Percentiles rank a stretch among this genome's conserved stretches.
These are phyloP conservation scores for Rotaria magnacalcarata DNA, from an alignment of 2,888 invertebrate species.

Conservation along the genomic window DNA sequence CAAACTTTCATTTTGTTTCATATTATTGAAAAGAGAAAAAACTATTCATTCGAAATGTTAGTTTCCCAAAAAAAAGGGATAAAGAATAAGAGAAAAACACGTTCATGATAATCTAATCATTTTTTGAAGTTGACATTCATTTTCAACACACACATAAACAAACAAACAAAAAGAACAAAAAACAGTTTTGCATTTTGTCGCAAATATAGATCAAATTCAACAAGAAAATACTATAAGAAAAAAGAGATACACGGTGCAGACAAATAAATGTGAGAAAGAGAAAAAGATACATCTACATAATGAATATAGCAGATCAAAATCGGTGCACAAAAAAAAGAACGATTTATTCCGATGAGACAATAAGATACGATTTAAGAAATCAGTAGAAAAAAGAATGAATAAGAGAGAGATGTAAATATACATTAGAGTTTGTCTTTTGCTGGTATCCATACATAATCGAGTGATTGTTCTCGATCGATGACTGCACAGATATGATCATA, in stretches of 20 bases:
- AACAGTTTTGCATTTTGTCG: background rate
- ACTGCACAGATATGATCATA: slow-evolving; percentile 41
- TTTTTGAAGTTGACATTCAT: background rate
- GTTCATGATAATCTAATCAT: background rate
- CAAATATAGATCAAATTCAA: slow-evolving; percentile 22
- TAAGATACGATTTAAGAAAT: background rate
- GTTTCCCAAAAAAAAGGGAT: background rate
- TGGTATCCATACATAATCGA: slow-evolving; percentile 43
- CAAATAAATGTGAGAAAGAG: slow-evolving; percentile 12
- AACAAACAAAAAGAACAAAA: background rate
- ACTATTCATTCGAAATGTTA: slow-evolving; percentile 26
- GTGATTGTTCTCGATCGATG: slow-evolving; percentile 42
- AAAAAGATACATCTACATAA: slow-evolving; percentile 11
- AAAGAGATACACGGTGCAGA: background rate
- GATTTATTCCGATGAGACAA: background rate
- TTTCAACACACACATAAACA: background rate
- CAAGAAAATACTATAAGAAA: slow-evolving; percentile 29
- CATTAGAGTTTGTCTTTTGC: slow-evolving; percentile 41
- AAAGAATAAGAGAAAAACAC: background rate
- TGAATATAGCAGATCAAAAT: slow-evolving; percentile 9
- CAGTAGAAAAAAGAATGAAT: background rate
- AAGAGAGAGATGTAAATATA: background rate
- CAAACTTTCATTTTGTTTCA: background rate
- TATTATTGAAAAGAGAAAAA: slow-evolving; percentile 5
- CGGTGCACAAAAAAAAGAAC: background rate